Base-by-base conservation (phyloP, 2,888 invertebrate genomes). In the Myathropa florea region DNA sequence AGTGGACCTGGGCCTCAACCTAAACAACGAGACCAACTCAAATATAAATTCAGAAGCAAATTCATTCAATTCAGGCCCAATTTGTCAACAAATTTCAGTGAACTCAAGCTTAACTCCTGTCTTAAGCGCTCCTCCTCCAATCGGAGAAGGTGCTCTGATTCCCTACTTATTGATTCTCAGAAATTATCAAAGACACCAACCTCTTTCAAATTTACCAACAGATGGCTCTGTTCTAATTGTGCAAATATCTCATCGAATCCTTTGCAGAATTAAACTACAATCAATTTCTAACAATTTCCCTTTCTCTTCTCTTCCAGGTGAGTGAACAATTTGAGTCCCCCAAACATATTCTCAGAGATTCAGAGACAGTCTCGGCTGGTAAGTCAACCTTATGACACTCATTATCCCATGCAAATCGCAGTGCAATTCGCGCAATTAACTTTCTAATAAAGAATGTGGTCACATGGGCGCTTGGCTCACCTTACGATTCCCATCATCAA, bases 371-470 rank as follows among this genome's bases (percentile, higher is more conserved):
- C 33, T n/a, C 14, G 55, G n/a, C 53, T 36, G 76, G 83, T 83
- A 83, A 83, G 72, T 72, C 67, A 72, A 77, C 77, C 72, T 72
- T 60, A 76, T 77, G 82, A 77, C 82, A 71, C 76, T 60, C 30
- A 55, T 72, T 72, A 59, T 26, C 14, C 65, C 46, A 18, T 26
- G 61, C 57, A 57, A 33, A 55, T 63, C 63, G 60, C 39, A 28
- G 23, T 39, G 46, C 39, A 55, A 39, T 7, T n/a, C 60, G 33
- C 55, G 67, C 85, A 82, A 77, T 85, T 78, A 85, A 85, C 85
- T 85, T 85, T 85, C 85, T 85, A 68, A 77, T 65, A 78, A 85
- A 73, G 85, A 85, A 85, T 85, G 85, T 60, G 55, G 46, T 53
- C 55, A 28, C 33, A 53, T 33, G 33, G 61, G 61, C 18, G 30